phyloP scores from a whole-genome alignment of 2,113 vertebrate genomes.

The Chaetops frenatus region DNA sequence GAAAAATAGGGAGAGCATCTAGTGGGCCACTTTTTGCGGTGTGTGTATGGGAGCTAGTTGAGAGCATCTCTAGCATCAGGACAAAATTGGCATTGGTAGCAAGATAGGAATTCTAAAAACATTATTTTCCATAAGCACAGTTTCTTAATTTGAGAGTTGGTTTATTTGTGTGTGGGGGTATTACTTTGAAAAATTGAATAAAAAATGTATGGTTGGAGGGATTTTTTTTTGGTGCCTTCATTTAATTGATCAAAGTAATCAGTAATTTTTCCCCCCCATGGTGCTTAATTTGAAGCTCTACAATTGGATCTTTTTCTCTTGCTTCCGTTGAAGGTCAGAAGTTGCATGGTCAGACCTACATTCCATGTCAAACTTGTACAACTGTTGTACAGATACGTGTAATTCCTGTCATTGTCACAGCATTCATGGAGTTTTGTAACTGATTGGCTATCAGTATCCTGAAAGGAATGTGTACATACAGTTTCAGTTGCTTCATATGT shows the following conservation, averaged over 20 bases:
- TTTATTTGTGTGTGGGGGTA: neutral
- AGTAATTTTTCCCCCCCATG: fast-evolving
- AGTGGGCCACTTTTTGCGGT: neutral
- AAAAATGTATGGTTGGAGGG: neutral
- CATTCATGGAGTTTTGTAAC: neutral
- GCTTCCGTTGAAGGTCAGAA: neutral
- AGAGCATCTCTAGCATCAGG: neutral
- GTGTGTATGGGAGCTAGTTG: neutral
- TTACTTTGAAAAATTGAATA: neutral
- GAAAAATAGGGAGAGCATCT: neutral
- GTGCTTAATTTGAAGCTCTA: neutral
- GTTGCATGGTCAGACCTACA: neutral
- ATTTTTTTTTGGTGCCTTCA: neutral
- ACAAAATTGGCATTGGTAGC: neutral
- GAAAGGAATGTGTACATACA: neutral
- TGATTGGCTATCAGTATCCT: neutral
- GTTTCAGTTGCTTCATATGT: slow-evolving; percentile 20
- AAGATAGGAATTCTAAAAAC: neutral
- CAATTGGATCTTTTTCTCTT: neutral
- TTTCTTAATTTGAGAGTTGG: neutral
- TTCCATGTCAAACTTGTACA: neutral
- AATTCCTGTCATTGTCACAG: neutral
- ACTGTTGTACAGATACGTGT: neutral
- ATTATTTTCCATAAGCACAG: neutral
- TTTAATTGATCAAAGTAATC: neutral